A percentile compares a stretch with the other conserved stretches of the same genome.
These are phyloP conservation scores for Chrysolina americana DNA, from an alignment of 2,888 invertebrate genomes.

Conservation along the genomic window DNA sequence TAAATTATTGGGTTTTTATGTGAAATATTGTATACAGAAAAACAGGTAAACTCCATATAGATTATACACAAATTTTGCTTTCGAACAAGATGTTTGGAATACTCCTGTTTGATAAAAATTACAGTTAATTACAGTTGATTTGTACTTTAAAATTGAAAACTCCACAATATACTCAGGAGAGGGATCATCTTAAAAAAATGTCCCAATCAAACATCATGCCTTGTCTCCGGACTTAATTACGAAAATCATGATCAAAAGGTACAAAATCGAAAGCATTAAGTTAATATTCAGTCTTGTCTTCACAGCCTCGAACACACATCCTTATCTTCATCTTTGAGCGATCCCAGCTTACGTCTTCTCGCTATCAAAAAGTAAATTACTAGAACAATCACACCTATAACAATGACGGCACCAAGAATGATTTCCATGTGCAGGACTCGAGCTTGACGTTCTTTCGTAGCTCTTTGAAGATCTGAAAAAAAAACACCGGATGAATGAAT, in stretches of 20 bases:
- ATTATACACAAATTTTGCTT: no score
- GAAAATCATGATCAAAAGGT: not conserved
- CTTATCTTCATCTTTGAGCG: not conserved
- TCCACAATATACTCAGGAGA: no score
- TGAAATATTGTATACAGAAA: no score
- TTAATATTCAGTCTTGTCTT: not conserved
- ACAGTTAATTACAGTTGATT: no score
- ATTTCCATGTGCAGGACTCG: slow-evolving; percentile 3
- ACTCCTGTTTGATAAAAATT: no score
- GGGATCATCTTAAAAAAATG: no score
- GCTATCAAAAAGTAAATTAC: not conserved
- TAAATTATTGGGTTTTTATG: no score
- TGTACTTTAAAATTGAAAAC: no score
- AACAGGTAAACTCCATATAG: no score
- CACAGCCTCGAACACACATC: not conserved
- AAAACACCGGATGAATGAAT: not conserved
- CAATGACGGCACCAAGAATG: not conserved
- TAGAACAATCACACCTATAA: not conserved
- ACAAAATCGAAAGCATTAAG: not conserved
- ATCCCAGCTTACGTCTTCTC: not conserved
- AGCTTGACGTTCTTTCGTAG: not conserved
- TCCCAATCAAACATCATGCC: no score
- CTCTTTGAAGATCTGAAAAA: slow-evolving; percentile 3
- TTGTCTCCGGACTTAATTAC: not conserved
- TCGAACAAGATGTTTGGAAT: no score